phyloP scores from a whole-genome alignment of 2,888 invertebrate genomes.

The Sinhomidia bicolor region DNA sequence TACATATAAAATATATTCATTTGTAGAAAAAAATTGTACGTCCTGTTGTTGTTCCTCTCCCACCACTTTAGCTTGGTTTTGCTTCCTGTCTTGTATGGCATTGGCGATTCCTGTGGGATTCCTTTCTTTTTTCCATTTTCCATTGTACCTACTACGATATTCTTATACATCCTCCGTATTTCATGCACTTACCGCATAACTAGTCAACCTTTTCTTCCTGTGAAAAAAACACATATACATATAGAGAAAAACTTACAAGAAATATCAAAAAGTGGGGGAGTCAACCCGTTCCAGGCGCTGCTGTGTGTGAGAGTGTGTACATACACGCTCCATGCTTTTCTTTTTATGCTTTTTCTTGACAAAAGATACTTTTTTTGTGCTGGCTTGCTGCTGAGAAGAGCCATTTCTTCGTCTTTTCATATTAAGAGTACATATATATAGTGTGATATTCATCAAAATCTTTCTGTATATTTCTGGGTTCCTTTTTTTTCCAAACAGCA shows the following conservation, averaged over 20 bases:
- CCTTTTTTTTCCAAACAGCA: not conserved
- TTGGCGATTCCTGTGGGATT: constrained; percentile 66
- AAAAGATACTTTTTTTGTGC: constrained; percentile 41
- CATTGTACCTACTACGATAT: constrained; percentile 4
- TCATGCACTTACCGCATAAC: constrained; percentile 55
- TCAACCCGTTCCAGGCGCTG: constrained; percentile 67
- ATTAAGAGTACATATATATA: constrained; percentile 23
- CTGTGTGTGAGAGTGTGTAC: no score
- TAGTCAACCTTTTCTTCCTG: constrained; percentile 59
- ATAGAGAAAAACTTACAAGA: not conserved
- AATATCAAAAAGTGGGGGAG: constrained; percentile 44
- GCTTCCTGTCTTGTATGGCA: constrained; percentile 50
- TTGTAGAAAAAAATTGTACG: not conserved
- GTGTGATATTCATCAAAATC: not conserved
- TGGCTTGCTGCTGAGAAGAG: constrained; percentile 55
- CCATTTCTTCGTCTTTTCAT: constrained; percentile 28
- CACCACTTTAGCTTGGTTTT: constrained; percentile 53
- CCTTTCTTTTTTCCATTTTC: constrained; percentile 70
- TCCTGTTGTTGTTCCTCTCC: constrained; percentile 39
- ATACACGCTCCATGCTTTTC: constrained; percentile 20
- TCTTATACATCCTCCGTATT: constrained; percentile 55
- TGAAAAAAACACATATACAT: not conserved
- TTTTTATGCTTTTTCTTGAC: not conserved
- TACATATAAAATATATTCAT: no score
- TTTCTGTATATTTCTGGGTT: constrained; percentile 3